Conservation (phyloP, 2,888 invertebrate genomes). For the Leucania comma region DNA sequence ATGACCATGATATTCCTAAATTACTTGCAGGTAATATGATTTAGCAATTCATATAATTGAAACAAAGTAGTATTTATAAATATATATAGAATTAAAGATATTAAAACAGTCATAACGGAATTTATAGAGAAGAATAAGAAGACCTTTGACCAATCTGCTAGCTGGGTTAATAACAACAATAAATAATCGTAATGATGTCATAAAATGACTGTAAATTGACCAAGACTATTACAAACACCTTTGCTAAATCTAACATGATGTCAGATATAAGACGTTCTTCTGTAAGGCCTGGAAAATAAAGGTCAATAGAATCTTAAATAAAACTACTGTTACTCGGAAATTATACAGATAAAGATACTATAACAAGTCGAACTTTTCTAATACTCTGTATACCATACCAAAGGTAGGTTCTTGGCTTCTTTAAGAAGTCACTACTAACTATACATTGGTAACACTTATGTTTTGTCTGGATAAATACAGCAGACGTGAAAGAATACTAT, state of each 20-base stretch:
- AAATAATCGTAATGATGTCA: constrained; percentile 34
- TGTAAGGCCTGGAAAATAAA: not conserved
- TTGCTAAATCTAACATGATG: constrained; percentile 19
- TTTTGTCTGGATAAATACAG: constrained; percentile 54
- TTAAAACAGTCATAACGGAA: not conserved
- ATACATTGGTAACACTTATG: not conserved
- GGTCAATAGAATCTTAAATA: not conserved
- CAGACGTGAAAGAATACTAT: constrained; percentile 56
- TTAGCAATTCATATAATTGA: not conserved
- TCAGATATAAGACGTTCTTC: not conserved
- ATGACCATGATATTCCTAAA: not conserved
- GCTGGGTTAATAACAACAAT: constrained; percentile 23
- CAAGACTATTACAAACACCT: constrained; percentile 18
- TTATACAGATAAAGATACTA: not conserved
- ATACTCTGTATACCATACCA: not conserved
- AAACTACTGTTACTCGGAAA: not conserved
- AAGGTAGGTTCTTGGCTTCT: constrained; percentile 7
- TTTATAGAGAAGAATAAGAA: constrained; percentile 1
- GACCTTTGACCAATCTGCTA: constrained; percentile 9
- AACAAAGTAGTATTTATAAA: constrained; percentile 10
- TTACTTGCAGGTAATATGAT: not conserved
- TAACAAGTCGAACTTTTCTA: not conserved
- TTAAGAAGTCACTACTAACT: not conserved
- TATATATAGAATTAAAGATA: constrained; percentile 10
- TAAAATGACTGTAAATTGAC: constrained; percentile 27